Conservation (phyloP, 2,888 invertebrate genomes). For the Herminia tarsipennalis region DNA sequence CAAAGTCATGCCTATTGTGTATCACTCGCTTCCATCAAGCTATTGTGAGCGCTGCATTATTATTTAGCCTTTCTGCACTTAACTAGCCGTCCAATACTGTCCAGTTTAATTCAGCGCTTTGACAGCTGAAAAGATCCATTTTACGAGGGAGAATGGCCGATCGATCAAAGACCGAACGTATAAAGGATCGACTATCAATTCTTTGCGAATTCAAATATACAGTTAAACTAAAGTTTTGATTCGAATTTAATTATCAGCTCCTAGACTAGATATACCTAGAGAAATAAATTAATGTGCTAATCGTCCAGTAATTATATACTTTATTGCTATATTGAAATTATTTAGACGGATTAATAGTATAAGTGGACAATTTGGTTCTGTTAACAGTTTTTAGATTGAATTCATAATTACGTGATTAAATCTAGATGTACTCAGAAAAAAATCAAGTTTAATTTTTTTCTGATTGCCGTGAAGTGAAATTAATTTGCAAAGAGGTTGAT, state of each 20-base stretch:
- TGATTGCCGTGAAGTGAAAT: conserved; percentile 1
- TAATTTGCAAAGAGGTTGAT: not conserved
- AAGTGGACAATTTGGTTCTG: conserved; percentile 24
- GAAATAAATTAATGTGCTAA: conserved; percentile 27
- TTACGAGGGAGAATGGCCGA: conserved; percentile 50
- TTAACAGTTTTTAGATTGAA: conserved; percentile 8
- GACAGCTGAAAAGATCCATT: conserved; percentile 70
- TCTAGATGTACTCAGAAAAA: not conserved
- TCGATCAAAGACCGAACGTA: conserved; percentile 51
- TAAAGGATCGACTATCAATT: conserved; percentile 40
- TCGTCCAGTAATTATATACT: conserved; percentile 13
- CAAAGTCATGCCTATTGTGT: conserved; percentile 59
- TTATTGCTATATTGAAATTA: conserved; percentile 20
- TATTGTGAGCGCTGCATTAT: conserved; percentile 63
- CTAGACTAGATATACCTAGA: conserved; percentile 4
- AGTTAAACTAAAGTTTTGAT: conserved; percentile 33
- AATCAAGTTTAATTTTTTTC: not conserved
- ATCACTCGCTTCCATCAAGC: conserved; percentile 58
- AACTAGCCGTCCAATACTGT: conserved; percentile 52
- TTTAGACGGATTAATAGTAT: conserved; percentile 13
- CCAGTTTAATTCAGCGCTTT: conserved; percentile 57
- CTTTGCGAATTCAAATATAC: conserved; percentile 28
- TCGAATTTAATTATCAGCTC: conserved; percentile 10
- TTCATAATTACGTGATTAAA: conserved; percentile 3
- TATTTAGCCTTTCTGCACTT: conserved; percentile 58